Percentiles rank a stretch among this genome's conserved stretches.
phyloP scores from a whole-genome alignment of 2,888 invertebrate genomes.

The Trichogramma evanescens region DNA sequence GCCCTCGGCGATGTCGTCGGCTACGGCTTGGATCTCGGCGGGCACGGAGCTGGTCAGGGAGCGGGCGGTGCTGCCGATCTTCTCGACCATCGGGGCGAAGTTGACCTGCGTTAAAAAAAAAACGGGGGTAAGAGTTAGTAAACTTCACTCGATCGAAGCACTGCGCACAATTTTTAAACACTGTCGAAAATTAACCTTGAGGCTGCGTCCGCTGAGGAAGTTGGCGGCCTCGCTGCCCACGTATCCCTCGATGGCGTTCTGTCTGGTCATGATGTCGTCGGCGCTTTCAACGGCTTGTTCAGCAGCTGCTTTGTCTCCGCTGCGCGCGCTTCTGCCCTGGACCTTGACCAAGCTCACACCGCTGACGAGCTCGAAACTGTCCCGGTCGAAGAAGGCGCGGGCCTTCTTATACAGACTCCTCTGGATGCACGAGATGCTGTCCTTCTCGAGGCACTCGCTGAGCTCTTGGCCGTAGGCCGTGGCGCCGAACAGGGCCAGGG shows the following conservation, averaged over 20 bases:
- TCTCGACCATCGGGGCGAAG: slow-evolving; percentile 42
- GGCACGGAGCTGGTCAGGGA: slow-evolving; percentile 53
- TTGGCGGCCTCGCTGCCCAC: slow-evolving; percentile 51
- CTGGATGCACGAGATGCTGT: slow-evolving; percentile 61
- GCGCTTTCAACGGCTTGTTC: slow-evolving; percentile 51
- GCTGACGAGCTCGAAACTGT: slow-evolving; percentile 52
- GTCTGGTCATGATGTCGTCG: slow-evolving; percentile 50
- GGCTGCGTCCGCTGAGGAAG: slow-evolving; percentile 53
- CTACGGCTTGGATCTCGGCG: slow-evolving; percentile 52
- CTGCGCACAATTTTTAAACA: not conserved
- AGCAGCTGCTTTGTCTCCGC: slow-evolving; percentile 47
- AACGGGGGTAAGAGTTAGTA: too few relatives aligned
- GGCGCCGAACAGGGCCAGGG: too few relatives aligned
- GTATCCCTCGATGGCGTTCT: slow-evolving; percentile 54
- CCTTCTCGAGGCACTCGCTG: slow-evolving; percentile 55
- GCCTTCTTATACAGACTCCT: slow-evolving; percentile 54
- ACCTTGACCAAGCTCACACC: slow-evolving; percentile 51
- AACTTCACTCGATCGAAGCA: not conserved
- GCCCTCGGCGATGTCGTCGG: slow-evolving; percentile 55
- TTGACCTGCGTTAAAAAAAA: slow-evolving; percentile 33
- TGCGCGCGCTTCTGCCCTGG: slow-evolving; percentile 45
- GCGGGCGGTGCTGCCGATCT: slow-evolving; percentile 44
- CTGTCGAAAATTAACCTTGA: slow-evolving; percentile 34
- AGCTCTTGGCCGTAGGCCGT: slow-evolving; percentile 41
- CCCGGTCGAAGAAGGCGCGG: slow-evolving; percentile 55